Base-by-base conservation (phyloP, 2,888 invertebrate species). In the Dusona sp. region DNA sequence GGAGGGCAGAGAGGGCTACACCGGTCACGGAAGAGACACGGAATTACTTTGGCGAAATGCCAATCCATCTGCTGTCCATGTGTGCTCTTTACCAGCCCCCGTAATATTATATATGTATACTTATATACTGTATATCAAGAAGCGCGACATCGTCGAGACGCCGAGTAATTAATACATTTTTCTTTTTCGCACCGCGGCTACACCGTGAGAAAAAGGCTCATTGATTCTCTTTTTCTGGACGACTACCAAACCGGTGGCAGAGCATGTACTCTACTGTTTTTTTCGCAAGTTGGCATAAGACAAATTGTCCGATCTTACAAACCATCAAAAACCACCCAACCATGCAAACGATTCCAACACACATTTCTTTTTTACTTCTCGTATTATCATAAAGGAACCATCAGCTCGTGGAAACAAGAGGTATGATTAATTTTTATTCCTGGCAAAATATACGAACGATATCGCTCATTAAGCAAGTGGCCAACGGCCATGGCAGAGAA, bases 1-100 rank as follows among this genome's bases (percentile, higher is more conserved):
- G 22, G n/a, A 7, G 13, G 13, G 19, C 0, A 25, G 33, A 9
- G 19, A 57, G 29, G 13, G 16, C 16, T 19, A 38, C 13, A 38
- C 38, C 42, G 65, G 74, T 74, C 67, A 45, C 42, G 42, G 57
- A 42, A 33, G 67, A 29, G 81, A 54, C 74, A 67, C 67, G 38
- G 29, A 74, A 74, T 81, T 72, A 54, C 51, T 36, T 67, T 81
- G 81, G 74, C 81, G 38, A 42, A 54, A 38, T 51, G 81, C 81
- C 81, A 74, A 38, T 16, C 57, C 67, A 29, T 74, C 19, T 25
- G 51, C 42, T 33, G 19, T 64, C 7, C 38, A 42, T 64, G 25
- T 61, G 22, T 73, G 33, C 57, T 68, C 8, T 68, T 36, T 36
- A 13, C 13, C n/a, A 22, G 11, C 57, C 36, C 38, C 57, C 19